Evolutionary conservation across 2,113 vertebrate genomes (phyloP), one percentile per base, ranked within the genome.

Genomic region (Callithrix jacchus): DNA sequence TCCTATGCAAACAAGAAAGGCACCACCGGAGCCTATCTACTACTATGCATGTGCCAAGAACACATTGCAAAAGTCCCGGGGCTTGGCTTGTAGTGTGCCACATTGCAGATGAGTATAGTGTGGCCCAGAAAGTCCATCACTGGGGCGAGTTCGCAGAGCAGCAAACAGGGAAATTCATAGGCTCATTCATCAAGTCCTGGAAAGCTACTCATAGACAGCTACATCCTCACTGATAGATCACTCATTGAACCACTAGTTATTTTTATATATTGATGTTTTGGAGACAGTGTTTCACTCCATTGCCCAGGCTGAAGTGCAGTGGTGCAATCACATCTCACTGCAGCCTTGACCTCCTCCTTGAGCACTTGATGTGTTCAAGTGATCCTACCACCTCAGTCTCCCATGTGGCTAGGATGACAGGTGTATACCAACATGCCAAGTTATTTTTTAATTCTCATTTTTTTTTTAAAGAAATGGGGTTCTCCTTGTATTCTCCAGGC

Each of bases 21-120:
- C 73, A 21, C 1, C 8, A 37, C 1, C 20, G n/a, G n/a, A 35
- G 2, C n/a, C 6, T 25, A n/a, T 2, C 40, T 61, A 52, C 1
- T 16, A 20, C 66, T 47, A 27, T 27, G 17, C 8, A 47, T 17
- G 3, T 45, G 18, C 17, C 68, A 86, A 83, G 58, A 42, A 52
- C 27, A 66, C 1, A 4, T 47, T 40, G 47, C n/a, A 37, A 54
- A 94, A 18, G 32, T 40, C 13, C 56, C 27, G 9, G 8, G 64
- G 71, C 54, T n/a, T 54, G 27, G 32, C 32, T 54, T 27, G 52
- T 8, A 17, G 16, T 8, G 16, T 35, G 25, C 32, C 5, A 86
- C 47, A 37, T 4, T 35, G 7, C 27, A 79, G 64, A 85, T 10
- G 81, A 92, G 32, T 35, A 64, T 27, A 40, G 4, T 2, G 1